phyloP scores from a whole-genome alignment of 2,888 invertebrate species.

The Eristalis pertinax region DNA sequence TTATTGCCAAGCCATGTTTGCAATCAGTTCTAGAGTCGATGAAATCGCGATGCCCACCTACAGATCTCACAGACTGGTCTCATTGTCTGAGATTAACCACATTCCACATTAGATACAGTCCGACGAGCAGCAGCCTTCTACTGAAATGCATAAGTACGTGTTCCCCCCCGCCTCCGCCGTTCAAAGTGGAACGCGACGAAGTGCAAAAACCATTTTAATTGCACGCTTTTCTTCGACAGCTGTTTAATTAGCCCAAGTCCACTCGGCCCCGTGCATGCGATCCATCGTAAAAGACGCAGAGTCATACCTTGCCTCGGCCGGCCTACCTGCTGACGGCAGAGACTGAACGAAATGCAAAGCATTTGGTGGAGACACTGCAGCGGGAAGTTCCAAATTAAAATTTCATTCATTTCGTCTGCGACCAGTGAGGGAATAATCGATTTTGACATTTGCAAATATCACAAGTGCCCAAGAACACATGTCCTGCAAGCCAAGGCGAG shows the following conservation, averaged over 20 bases:
- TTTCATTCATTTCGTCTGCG: slow-evolving; percentile 9
- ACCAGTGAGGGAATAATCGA: slow-evolving; percentile 52
- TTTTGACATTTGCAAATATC: slow-evolving; percentile 69
- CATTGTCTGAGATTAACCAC: slow-evolving; percentile 4
- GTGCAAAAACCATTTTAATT: slow-evolving; percentile 53
- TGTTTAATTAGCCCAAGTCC: slow-evolving; percentile 80
- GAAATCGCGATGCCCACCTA: background rate
- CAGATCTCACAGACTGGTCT: background rate
- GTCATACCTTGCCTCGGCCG: background rate
- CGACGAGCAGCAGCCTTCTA: background rate
- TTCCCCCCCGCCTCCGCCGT: no score
- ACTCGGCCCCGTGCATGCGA: slow-evolving; percentile 28
- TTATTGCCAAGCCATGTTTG: background rate
- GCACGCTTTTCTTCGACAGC: slow-evolving; percentile 77
- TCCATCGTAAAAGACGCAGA: slow-evolving; percentile 4
- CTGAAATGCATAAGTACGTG: background rate
- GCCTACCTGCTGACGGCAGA: background rate
- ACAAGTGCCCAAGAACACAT: slow-evolving; percentile 60
- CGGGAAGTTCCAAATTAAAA: slow-evolving; percentile 26
- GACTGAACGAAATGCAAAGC: slow-evolving; percentile 41
- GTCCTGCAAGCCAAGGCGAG: slow-evolving; percentile 49
- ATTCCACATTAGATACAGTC: slow-evolving; percentile 4
- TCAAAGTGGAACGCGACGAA: slow-evolving; percentile 35
- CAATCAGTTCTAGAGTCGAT: background rate
- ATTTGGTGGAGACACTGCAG: slow-evolving; percentile 10